Evolutionary conservation across 2,888 invertebrate genomes (phyloP).

Genomic region (Nomada hirtipes): DNA sequence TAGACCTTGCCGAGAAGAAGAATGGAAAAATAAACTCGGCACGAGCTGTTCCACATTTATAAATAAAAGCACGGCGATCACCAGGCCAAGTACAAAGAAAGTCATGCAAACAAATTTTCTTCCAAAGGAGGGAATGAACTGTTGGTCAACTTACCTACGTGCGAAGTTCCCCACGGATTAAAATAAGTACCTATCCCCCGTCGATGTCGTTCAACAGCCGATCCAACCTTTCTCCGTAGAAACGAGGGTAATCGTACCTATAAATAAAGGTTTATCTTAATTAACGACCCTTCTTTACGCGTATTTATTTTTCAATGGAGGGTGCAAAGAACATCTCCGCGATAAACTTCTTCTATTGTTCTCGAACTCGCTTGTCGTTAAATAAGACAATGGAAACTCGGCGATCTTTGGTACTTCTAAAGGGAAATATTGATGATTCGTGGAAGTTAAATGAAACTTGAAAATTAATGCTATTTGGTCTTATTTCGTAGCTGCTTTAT

Average conservation of each 20-base stretch:
- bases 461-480: too few species aligned
- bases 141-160: constrained; percentile 22
- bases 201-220: constrained; percentile 49
- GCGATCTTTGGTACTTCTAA: too few species aligned
- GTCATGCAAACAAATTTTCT: constrained; percentile 20
- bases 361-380: constrained; percentile 12
- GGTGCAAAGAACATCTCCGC: constrained; percentile 26
- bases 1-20: background rate
- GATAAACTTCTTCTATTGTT: constrained; percentile 24
- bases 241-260: constrained; percentile 52
- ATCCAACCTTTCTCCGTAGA: constrained; percentile 35
- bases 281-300: constrained; percentile 57
- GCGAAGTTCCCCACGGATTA: constrained; percentile 35
- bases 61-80: constrained; percentile 16
- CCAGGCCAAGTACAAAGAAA: constrained; percentile 34
- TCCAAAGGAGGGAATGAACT: constrained; percentile 38
- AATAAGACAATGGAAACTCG: background rate
- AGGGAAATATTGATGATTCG: too few species aligned
- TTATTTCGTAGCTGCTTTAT: too few species aligned
- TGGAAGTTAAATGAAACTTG: too few species aligned
- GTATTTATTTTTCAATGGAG: constrained; percentile 38
- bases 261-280: constrained; percentile 59
- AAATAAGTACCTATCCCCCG: constrained; percentile 47
- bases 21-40: background rate
- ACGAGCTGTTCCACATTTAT: constrained; percentile 14